Base-by-base conservation (phyloP, 2,888 invertebrate species). In the Enchytraeus crypticus region DNA sequence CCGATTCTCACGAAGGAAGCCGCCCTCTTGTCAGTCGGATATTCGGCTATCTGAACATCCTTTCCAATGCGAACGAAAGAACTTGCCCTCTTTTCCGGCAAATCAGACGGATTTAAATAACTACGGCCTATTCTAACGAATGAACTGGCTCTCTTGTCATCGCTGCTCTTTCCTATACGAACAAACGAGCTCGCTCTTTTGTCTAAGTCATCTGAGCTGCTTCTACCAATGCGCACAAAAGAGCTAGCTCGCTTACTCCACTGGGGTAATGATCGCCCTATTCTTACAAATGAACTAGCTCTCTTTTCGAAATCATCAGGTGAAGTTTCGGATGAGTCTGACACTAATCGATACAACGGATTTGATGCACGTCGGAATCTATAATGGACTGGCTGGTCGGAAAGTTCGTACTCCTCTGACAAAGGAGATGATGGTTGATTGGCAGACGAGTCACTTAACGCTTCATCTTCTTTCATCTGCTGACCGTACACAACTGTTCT, bases 21-120 rank as follows among this genome's bases (percentile, higher is more conserved):
- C 5, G 30, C 53, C 8, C 53, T 14, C 23, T 32, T 47, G 8
- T 23, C 49, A 8, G 49, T 23, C 18, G 8, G 14, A 8, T 21
- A 18, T 5, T 18, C 11, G 38, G 8, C 11, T 8, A 38, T 38
- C n/a, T n/a, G n/a, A n/a, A n/a, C n/a, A 23, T 8, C 21, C 49
- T 23, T 64, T 11, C 64, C 64, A 23, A 64, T 61, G n/a, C 64
- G 53, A 5, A 64, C 64, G 27, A 64, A 64, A 8, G 55, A 55
- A 38, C 63, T 63, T 4, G 57, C 54, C 55, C 61, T 32, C 34
- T 59, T 64, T 2, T 64, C 53, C 18, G 32, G 27, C 5, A 27
- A 32, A 14, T 60, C 56, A 33, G 43, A 26, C n/a, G n/a, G n/a
- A n/a, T n/a, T n/a, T n/a, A n/a, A n/a, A n/a, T n/a, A n/a, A 1